Evolutionary conservation across 2,888 invertebrate species (phyloP).

Genomic region (Amorpha juglandis): DNA sequence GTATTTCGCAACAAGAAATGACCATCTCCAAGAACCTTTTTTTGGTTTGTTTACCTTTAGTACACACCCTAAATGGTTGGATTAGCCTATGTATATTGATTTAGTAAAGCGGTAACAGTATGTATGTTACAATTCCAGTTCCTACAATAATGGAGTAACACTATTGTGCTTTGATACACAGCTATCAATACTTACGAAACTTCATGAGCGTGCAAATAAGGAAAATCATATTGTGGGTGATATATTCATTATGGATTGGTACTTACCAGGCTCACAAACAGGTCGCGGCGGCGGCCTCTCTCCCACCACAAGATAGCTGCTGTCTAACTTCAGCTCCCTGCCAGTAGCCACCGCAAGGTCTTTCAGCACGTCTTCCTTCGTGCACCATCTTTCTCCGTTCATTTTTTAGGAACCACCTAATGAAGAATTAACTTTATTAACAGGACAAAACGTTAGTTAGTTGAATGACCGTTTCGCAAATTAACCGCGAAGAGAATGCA

Average conservation of each 20-base stretch:
- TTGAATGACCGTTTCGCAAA: neutral
- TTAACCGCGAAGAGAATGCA: neutral
- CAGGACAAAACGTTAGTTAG: neutral
- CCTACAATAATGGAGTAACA: too few species aligned
- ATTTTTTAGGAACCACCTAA: neutral
- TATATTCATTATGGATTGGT: neutral
- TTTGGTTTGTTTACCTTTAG: too few species aligned
- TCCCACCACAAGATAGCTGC: constrained; percentile 50
- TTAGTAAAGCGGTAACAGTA: too few species aligned
- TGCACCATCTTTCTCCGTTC: constrained; percentile 49
- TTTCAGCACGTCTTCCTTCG: constrained; percentile 56
- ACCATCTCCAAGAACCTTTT: too few species aligned
- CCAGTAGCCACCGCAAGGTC: constrained; percentile 56
- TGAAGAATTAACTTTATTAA: neutral
- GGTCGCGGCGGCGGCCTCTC: constrained; percentile 54
- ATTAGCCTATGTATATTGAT: too few species aligned
- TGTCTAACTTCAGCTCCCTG: constrained; percentile 42
- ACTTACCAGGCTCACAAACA: constrained; percentile 47
- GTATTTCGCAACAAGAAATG: too few species aligned
- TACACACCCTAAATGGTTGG: too few species aligned
- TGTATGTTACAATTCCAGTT: too few species aligned
- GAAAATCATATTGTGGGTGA: neutral
- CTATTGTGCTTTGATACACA: too few species aligned
- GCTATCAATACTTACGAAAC: too few species aligned
- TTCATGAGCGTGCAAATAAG: too few species aligned